Evolutionary conservation across 2,113 vertebrate genomes (phyloP).

Genomic region (Psettodes erumei): DNA sequence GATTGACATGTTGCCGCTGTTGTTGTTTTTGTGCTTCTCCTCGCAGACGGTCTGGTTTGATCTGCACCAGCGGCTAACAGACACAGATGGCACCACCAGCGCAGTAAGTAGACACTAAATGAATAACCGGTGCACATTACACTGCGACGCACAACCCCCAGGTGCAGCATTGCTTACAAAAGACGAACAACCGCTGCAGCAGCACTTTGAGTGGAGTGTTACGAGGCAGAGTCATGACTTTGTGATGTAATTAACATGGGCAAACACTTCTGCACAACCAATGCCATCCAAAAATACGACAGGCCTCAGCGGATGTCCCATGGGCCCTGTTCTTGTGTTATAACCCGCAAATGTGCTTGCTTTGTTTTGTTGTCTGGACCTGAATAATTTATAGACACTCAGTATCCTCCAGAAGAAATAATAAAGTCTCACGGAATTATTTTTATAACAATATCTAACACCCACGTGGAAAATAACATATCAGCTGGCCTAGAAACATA

Average conservation of each 20-base stretch:
- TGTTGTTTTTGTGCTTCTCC: slow-evolving; percentile 74
- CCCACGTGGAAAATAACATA: slow-evolving; percentile 31
- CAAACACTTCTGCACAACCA: not conserved
- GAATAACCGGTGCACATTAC: slow-evolving; percentile 22
- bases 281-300: not conserved
- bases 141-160: slow-evolving; percentile 20
- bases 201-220: not conserved
- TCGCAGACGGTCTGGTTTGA: slow-evolving; percentile 95
- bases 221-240: not conserved
- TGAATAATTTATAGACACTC: slow-evolving; percentile 45
- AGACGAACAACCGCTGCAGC: not conserved
- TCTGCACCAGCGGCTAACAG: slow-evolving; percentile 94
- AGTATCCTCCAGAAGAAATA: slow-evolving; percentile 25
- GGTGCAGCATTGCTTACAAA: slow-evolving; percentile 37
- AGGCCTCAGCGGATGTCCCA: not conserved
- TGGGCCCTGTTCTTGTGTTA: slow-evolving; percentile 16
- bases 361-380: slow-evolving; percentile 36
- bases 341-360: slow-evolving; percentile 38
- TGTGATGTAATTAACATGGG: slow-evolving; percentile 24
- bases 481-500: slow-evolving; percentile 12
- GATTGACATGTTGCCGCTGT: slow-evolving; percentile 70
- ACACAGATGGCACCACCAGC: slow-evolving; percentile 88
- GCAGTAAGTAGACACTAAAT: slow-evolving; percentile 85
- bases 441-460: slow-evolving; percentile 41
- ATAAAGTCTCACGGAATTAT: slow-evolving; percentile 20